Base-by-base conservation (phyloP, 2,888 invertebrate genomes). In the Ophion ventricosus region DNA sequence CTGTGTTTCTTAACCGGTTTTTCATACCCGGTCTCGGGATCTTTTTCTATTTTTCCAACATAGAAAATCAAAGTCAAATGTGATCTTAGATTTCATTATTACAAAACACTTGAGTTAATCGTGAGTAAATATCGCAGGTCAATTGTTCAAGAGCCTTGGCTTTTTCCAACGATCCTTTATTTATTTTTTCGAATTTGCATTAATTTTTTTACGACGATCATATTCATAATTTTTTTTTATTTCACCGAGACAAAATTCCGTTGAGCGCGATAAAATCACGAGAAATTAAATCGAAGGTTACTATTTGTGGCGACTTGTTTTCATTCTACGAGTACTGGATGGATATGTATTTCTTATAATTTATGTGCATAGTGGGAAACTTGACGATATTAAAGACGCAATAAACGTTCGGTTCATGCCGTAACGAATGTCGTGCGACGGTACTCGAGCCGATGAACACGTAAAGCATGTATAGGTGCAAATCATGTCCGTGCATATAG, bases 381-480 rank as follows among this genome's bases (percentile, higher is more conserved):
- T 67, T 35, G 57, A 35, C 17, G 59, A 57, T 29, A 23, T 26
- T 43, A 35, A 25, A 61, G 35, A 61, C 61, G 75, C 67, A 69
- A 67, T 80, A 59, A 54, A 23, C 25, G 35, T 26, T 69, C 29
- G 29, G 26, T 80, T 23, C 17, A 43, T 35, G 66, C 73, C 73
- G 57, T 43, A 80, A 80, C 40, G 54, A 49, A n/a, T 17, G 49
- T 20, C 35, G 67, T 49, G 26, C 49, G 26, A 29, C 17, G 29
- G 11, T 17, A 61, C 59, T 57, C 57, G 11, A 40, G 59, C 59
- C 35, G 11, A 59, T 49, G 57, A 57, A 23, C 35, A 57, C 66
- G 57, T 49, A 1, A 49, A 17, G 35, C 29, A 29, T 23, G 73
- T 54, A 67, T 35, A 80, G 80, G 69, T 73, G 72, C 64, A 64